phyloP scores from a whole-genome alignment of 2,797 vertebrate genomes.

The Carduelis carduelis region DNA sequence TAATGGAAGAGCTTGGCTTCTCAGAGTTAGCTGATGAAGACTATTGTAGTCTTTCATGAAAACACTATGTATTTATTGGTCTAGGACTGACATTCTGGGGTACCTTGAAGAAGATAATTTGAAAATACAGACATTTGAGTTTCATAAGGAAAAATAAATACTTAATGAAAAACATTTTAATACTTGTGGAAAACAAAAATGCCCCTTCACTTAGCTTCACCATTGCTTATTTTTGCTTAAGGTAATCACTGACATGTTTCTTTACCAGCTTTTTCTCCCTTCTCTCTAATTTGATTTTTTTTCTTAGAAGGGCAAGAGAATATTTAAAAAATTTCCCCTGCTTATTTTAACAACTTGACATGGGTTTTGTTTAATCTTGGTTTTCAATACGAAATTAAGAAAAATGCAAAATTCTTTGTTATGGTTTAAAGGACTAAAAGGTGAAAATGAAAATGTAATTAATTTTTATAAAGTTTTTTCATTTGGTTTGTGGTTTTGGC shows the following conservation, averaged over 20 bases:
- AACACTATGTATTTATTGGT: neutral
- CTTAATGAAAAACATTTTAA: neutral
- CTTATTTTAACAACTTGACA: neutral
- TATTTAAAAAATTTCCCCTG: accelerated
- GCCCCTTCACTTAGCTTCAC: neutral
- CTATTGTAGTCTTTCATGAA: neutral
- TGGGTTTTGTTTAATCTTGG: neutral
- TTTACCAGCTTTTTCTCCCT: neutral
- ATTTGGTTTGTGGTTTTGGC: neutral
- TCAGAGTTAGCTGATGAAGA: neutral
- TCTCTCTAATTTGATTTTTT: neutral
- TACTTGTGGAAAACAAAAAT: accelerated
- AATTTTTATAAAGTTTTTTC: neutral
- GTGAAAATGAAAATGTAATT: neutral
- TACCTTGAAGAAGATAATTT: neutral
- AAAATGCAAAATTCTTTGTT: neutral
- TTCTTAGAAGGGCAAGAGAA: neutral
- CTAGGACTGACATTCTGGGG: neutral
- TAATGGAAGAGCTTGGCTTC: neutral
- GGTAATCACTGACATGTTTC: neutral
- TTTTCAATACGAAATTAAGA: neutral
- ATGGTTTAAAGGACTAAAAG: neutral
- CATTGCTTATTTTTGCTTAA: neutral
- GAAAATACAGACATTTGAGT: neutral
- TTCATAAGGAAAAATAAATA: neutral